A percentile compares a stretch with the other conserved stretches of the same genome.
These are phyloP conservation scores for Plectropomus leopardus DNA, from an alignment of 2,113 vertebrate genomes.

Conservation along the genomic window DNA sequence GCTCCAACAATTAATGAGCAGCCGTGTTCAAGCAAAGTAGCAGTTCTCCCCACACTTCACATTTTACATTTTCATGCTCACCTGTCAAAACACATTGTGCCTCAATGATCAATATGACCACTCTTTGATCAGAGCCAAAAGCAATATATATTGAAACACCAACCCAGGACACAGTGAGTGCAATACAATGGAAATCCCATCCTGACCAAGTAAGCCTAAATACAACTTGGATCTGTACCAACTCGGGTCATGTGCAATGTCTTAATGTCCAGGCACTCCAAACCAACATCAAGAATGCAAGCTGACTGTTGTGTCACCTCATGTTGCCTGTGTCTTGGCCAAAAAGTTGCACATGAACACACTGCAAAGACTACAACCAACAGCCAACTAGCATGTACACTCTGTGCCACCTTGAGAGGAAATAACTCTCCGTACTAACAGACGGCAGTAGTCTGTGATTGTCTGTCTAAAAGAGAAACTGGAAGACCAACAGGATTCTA, in stretches of 20 bases:
- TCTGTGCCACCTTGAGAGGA: no score
- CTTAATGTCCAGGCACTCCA: no score
- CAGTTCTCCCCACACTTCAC: background rate
- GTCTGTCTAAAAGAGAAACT: no score
- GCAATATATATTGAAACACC: background rate
- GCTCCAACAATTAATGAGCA: conserved; percentile 29
- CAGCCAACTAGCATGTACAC: no score
- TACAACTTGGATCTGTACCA: background rate
- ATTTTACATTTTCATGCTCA: background rate
- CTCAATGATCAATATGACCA: background rate
- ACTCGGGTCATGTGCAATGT: background rate
- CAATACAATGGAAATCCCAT: background rate
- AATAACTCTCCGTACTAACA: no score
- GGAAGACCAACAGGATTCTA: no score
- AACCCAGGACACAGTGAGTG: background rate
- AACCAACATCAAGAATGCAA: no score
- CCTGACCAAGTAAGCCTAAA: background rate
- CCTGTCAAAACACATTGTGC: background rate
- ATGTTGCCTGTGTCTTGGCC: no score
- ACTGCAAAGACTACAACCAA: no score
- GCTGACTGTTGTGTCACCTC: no score
- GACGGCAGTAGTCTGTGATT: no score
- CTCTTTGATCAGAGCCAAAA: background rate
- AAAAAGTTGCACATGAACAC: no score
- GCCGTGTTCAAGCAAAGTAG: background rate